Conservation (phyloP, 2,888 invertebrate genomes). For the Volucella inflata region DNA sequence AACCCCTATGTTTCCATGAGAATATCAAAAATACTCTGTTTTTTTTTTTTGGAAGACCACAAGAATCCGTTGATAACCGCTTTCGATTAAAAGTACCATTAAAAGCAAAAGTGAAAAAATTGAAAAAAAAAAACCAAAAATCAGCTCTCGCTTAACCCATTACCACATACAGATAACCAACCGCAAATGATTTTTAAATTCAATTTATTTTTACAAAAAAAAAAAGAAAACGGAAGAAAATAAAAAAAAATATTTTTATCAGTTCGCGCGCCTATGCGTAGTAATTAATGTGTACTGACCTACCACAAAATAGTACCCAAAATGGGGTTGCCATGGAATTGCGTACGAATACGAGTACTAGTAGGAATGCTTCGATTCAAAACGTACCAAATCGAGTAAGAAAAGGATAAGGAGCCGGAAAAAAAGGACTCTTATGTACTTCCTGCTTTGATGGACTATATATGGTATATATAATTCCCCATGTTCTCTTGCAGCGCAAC, state of each 20-base stretch:
- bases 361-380: neutral
- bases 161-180: conserved; percentile 41
- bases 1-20: neutral
- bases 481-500: conserved; percentile 23
- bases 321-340: conserved; percentile 37
- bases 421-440: conserved; percentile 42
- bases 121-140: conserved; percentile 9
- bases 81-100: conserved; percentile 22
- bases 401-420: conserved; percentile 42
- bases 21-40: conserved; percentile 8
- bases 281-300: conserved; percentile 39
- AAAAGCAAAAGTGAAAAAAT: neutral
- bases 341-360: conserved; percentile 2
- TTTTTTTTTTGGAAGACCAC: conserved; percentile 24
- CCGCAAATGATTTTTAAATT: conserved; percentile 24
- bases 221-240: neutral
- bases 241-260: conserved; percentile 54
- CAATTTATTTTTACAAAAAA: neutral
- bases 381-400: conserved; percentile 26
- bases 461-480: conserved; percentile 4
- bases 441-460: conserved; percentile 13
- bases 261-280: conserved; percentile 44
- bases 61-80: conserved; percentile 41
- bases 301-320: conserved; percentile 55
- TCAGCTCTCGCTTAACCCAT: conserved; percentile 50